Percentiles rank a stretch among this genome's conserved stretches.
These are phyloP conservation scores for Meriones unguiculatus DNA, from an alignment of 2,113 vertebrate species.

Conservation along the genomic window DNA sequence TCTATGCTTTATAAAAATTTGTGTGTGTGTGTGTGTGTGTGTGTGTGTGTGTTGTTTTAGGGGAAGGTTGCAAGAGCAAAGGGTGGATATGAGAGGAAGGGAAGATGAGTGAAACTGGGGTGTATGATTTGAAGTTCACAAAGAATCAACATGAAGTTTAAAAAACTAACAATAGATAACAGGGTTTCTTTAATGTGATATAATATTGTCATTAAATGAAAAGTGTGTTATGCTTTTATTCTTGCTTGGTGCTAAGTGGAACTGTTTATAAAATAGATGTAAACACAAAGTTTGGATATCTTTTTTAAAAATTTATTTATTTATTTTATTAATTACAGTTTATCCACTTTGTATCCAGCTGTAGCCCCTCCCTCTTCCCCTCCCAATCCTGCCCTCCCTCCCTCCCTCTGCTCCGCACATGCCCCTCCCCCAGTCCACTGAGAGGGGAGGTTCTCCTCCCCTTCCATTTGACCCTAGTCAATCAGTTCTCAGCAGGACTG, in stretches of 20 bases:
- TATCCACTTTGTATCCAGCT: no score
- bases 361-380: no score
- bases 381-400: no score
- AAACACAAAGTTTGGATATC: neutral
- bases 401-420: no score
- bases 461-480: no score
- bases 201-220: slow-evolving; percentile 29
- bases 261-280: slow-evolving; percentile 41
- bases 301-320: no score
- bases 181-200: slow-evolving; percentile 28
- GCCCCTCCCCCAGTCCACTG: no score
- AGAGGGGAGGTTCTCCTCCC: no score
- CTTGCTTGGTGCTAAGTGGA: slow-evolving; percentile 31
- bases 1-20: neutral
- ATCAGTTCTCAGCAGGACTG: no score
- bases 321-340: no score
- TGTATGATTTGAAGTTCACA: neutral
- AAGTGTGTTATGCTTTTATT: slow-evolving; percentile 21
- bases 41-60: neutral
- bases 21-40: neutral
- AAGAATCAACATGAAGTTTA: neutral
- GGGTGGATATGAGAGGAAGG: neutral
- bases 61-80: neutral
- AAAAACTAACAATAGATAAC: neutral
- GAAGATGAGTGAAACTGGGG: neutral